These are phyloP conservation scores for Erythrocercus mccallii DNA, from an alignment of 2,113 vertebrate genomes.

Conservation along the genomic window DNA sequence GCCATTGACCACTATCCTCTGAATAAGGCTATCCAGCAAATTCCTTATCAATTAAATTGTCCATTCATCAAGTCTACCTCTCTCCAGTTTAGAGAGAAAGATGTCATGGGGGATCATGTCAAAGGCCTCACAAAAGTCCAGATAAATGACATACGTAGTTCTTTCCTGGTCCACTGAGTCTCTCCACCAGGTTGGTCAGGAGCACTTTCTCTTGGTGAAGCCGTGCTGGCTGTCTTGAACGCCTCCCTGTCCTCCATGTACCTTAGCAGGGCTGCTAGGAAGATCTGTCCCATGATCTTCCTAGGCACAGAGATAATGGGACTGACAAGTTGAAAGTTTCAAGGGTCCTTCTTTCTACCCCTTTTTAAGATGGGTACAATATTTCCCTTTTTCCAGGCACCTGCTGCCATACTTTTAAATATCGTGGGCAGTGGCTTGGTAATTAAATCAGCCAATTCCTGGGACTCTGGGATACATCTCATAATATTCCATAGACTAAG, in stretches of 20 bases:
- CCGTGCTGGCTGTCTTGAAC: background rate
- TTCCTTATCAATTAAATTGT: background rate
- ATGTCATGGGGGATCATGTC: background rate
- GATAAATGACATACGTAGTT: background rate
- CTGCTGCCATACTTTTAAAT: background rate
- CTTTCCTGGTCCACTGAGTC: background rate
- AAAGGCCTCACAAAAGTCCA: background rate
- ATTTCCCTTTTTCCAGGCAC: background rate
- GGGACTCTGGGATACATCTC: background rate
- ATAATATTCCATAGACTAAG: background rate
- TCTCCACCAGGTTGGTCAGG: background rate
- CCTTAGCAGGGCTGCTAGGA: background rate
- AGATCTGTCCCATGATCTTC: background rate
- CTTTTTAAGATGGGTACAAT: background rate
- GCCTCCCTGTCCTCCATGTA: background rate
- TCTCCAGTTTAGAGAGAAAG: background rate
- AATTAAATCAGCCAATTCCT: background rate
- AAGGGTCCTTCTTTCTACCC: background rate
- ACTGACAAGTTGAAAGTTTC: background rate
- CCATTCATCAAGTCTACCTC: background rate
- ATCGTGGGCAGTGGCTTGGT: background rate
- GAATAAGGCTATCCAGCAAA: background rate
- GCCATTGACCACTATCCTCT: background rate
- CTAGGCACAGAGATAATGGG: background rate
- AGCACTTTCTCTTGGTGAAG: background rate